Evolutionary conservation across 2,113 vertebrate species (phyloP).

Genomic region (Solea solea): DNA sequence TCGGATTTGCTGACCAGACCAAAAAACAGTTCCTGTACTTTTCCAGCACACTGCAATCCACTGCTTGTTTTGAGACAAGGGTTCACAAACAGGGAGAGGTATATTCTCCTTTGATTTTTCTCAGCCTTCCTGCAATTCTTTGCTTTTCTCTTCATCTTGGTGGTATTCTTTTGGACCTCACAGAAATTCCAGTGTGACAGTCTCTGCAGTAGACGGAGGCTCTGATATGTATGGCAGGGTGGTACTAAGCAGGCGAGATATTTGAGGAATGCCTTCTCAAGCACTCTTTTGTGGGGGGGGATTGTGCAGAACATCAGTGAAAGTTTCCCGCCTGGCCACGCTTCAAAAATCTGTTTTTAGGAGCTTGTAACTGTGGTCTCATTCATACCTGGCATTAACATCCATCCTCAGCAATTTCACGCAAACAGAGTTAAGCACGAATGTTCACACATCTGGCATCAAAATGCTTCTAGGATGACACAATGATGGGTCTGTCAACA

Average conservation of each 20-base stretch:
- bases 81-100: constrained; percentile 19
- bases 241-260: constrained; percentile 53
- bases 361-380: constrained; percentile 40
- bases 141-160: constrained; percentile 37
- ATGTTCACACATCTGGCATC: too few species aligned
- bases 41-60: constrained; percentile 35
- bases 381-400: too few species aligned
- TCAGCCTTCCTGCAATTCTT: constrained; percentile 21
- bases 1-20: constrained; percentile 72
- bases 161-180: constrained; percentile 42
- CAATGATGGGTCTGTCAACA: too few species aligned
- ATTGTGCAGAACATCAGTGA: constrained; percentile 34
- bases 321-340: constrained; percentile 30
- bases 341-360: constrained; percentile 51
- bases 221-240: constrained; percentile 38
- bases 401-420: too few species aligned
- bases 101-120: constrained; percentile 11
- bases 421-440: too few species aligned
- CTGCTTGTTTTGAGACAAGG: constrained; percentile 38
- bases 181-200: constrained; percentile 59
- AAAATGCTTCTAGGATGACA: too few species aligned
- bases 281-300: constrained; percentile 57
- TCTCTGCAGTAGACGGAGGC: constrained; percentile 6
- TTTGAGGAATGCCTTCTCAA: constrained; percentile 76
- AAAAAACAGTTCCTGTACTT: constrained; percentile 30